These are phyloP conservation scores for Cliona cf. orientalis DNA, from an alignment of 37 sponge, comb jelly and placozoan genomes.

Conservation along the genomic window DNA sequence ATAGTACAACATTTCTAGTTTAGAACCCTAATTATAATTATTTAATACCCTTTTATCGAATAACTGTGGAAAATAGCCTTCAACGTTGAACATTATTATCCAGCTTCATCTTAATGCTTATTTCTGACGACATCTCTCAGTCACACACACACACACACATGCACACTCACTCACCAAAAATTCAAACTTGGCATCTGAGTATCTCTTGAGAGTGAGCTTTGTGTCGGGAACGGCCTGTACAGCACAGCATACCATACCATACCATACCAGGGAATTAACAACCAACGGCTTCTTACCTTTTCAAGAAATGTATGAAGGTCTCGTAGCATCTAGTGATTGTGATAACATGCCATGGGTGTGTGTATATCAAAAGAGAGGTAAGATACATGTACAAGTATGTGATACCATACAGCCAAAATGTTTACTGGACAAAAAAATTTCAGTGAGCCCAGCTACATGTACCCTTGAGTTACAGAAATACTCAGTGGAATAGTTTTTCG, in stretches of 20 bases:
- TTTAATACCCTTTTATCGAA: background rate
- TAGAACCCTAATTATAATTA: no score
- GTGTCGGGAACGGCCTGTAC: conserved; percentile 92
- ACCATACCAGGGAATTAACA: background rate
- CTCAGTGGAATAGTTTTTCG: no score
- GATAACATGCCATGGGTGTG: background rate
- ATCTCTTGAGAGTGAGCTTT: conserved; percentile 92
- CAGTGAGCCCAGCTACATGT: background rate
- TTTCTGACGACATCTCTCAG: no score
- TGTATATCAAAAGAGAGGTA: background rate
- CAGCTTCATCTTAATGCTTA: background rate
- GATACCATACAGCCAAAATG: background rate
- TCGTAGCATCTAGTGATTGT: conserved; percentile 72
- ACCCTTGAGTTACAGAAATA: no score
- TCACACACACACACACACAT: background rate
- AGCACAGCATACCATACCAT: background rate
- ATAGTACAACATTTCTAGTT: no score
- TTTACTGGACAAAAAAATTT: background rate
- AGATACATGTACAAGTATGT: background rate
- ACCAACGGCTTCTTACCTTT: conserved; percentile 61
- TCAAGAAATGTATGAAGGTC: conserved; percentile 83
- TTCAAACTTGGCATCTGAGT: conserved; percentile 94
- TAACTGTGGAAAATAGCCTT: background rate
- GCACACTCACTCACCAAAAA: conserved; percentile 86
- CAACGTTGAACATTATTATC: background rate